Conservation (phyloP, 1,140 invertebrate species). For the Pogonomyrmex barbatus region DNA sequence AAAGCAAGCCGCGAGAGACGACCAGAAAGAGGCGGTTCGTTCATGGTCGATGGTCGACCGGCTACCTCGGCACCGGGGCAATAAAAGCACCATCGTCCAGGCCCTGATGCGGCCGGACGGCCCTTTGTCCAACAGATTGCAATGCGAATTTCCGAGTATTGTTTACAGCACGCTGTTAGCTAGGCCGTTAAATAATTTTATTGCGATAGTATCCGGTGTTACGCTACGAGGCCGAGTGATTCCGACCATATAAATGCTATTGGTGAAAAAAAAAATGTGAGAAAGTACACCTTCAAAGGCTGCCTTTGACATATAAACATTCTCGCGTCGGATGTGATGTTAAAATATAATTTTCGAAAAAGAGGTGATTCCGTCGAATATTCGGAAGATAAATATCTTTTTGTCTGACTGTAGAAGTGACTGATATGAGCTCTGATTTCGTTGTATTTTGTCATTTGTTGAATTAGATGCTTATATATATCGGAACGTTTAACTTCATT, state of each 20-base stretch:
- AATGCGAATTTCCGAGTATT: slow-evolving; percentile 70
- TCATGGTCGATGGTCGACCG: slow-evolving; percentile 50
- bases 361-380: background rate
- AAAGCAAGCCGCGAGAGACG: slow-evolving; percentile 24
- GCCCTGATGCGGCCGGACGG: background rate
- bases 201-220: slow-evolving; percentile 66
- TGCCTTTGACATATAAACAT: background rate
- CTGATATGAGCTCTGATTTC: background rate
- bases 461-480: background rate
- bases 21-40: slow-evolving; percentile 55
- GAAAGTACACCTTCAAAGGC: background rate
- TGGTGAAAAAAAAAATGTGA: background rate
- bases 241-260: background rate
- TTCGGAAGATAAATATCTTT: no score
- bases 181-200: slow-evolving; percentile 68
- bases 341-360: background rate
- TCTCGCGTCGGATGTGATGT: background rate
- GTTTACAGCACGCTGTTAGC: slow-evolving; percentile 59
- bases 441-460: background rate
- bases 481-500: background rate
- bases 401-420: background rate
- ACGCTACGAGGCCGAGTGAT: slow-evolving; percentile 29
- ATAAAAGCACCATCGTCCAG: slow-evolving; percentile 62
- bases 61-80: slow-evolving; percentile 18
- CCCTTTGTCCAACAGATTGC: slow-evolving; percentile 70